Evolutionary conservation across 2,888 invertebrate genomes (phyloP).

Genomic region (Yponomeuta plumbellus): DNA sequence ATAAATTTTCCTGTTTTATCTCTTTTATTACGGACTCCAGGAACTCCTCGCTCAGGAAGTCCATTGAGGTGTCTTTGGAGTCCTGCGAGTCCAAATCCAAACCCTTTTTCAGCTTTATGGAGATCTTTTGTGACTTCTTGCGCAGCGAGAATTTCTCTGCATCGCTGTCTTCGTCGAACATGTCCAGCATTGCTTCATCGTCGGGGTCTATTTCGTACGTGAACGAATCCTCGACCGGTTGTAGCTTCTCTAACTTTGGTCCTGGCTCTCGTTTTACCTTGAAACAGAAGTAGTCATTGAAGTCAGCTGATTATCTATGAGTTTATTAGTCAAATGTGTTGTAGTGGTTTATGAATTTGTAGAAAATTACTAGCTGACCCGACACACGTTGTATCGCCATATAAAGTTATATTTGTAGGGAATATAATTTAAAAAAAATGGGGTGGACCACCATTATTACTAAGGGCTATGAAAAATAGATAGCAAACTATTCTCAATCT

Average conservation of each 20-base stretch:
- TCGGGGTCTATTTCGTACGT: constrained; percentile 63
- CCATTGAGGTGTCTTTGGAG: constrained; percentile 31
- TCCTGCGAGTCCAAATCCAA: constrained; percentile 10
- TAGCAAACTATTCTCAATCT: too few species aligned
- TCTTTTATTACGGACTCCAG: constrained; percentile 67
- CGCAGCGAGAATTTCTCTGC: constrained; percentile 39
- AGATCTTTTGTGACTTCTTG: constrained; percentile 30
- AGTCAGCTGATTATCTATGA: background rate
- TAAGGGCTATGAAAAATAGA: too few species aligned
- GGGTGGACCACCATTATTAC: too few species aligned
- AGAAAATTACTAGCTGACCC: too few species aligned
- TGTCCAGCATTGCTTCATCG: constrained; percentile 51
- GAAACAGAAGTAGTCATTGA: background rate
- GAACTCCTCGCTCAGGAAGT: constrained; percentile 56
- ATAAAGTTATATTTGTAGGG: too few species aligned
- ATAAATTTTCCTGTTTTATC: constrained; percentile 58
- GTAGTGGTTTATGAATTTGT: too few species aligned
- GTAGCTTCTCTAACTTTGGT: constrained; percentile 44
- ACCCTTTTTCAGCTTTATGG: background rate
- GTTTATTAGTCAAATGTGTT: too few species aligned
- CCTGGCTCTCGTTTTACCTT: background rate
- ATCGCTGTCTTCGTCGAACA: constrained; percentile 44
- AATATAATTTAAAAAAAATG: too few species aligned
- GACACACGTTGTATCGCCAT: too few species aligned
- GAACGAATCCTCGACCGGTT: constrained; percentile 62